A percentile compares a stretch with the other conserved stretches of the same genome.
Evolutionary conservation across 2,113 vertebrate genomes (phyloP).

Genomic region (Dasyurus viverrinus): DNA sequence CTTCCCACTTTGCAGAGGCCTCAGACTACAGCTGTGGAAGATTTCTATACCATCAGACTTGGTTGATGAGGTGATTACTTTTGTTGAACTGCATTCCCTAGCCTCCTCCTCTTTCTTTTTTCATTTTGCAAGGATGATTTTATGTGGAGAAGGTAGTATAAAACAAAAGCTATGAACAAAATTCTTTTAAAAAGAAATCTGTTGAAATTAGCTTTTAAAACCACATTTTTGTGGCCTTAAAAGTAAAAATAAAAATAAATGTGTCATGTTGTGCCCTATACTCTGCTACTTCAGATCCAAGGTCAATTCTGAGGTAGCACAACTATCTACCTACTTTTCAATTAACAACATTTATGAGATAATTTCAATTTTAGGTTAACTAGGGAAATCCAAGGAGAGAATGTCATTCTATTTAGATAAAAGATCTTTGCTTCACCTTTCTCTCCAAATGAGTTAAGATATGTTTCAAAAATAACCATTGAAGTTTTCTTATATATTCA

Average conservation of each 20-base stretch:
- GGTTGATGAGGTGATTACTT: not conserved
- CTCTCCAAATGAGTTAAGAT: not conserved
- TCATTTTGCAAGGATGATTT: not conserved
- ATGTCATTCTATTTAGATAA: not conserved
- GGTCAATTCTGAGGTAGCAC: not conserved
- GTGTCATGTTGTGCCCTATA: not conserved
- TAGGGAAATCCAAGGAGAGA: not conserved
- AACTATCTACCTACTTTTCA: not conserved
- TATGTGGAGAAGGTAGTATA: not conserved
- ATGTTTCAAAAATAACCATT: not conserved
- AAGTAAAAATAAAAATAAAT: not conserved
- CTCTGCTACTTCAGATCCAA: not conserved
- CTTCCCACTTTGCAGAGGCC: not conserved
- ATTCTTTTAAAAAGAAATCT: not conserved
- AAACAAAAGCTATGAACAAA: not conserved
- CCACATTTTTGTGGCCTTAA: not conserved
- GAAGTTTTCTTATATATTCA: not conserved
- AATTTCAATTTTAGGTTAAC: not conserved
- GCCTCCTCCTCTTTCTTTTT: not conserved
- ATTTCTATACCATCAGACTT: not conserved
- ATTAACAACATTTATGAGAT: not conserved
- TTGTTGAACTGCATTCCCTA: not conserved
- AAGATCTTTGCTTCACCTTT: not conserved
- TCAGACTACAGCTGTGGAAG: not conserved
- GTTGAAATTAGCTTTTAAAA: not conserved